Base-by-base conservation (phyloP, 2,888 invertebrate species). In the Poecilobothrus nobilitatus region DNA sequence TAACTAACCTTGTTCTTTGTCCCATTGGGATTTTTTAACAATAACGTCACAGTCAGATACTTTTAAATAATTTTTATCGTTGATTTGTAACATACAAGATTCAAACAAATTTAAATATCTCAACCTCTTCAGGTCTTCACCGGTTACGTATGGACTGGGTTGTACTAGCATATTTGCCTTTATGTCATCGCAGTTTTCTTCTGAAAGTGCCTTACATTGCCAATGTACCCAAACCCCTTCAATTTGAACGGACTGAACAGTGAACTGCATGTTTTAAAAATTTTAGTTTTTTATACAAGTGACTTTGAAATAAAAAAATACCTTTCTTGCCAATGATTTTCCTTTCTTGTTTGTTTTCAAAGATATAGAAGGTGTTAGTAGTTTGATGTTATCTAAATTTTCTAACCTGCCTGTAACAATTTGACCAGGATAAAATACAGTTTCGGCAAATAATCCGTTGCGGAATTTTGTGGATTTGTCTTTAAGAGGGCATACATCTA, bases 11-110 rank as follows among this genome's bases (percentile, higher is more conserved):
- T 88, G 86, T 74, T 87, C 87, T 73, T 85, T 85, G 68, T 86
- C 86, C 95, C 95, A 95, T 73, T 90, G 89, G 72, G 89, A 88
- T 77, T 90, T 89, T 73, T 89, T 90, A 69, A 91, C 80, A 71
- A 92, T 86, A 53, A 86, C 85, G 83, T 96, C 95, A 74, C 87
- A 86, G 12, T 89, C 86, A 70, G 88, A 87, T 74, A 94, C 86
- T 69, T 89, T 89, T 77, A 96, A 89, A 81, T 91, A 91, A 81
- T 91, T 91, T 71, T 94, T 87, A 82, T 96, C 95, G 68, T 94
- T 92, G 65, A 96, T 89, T 84, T 96, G 95, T 74, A 94, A 85
- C 73, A 92, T 92, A 79, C 92, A 92, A 63, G 93, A 90, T 79
- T 92, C 92, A 76, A 94, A 93, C 69, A 93, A 89, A 77, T 94